A percentile compares a stretch with the other conserved stretches of the same genome.
Conservation (phyloP, 1,140 invertebrate species). For the Drosophila littoralis region DNA sequence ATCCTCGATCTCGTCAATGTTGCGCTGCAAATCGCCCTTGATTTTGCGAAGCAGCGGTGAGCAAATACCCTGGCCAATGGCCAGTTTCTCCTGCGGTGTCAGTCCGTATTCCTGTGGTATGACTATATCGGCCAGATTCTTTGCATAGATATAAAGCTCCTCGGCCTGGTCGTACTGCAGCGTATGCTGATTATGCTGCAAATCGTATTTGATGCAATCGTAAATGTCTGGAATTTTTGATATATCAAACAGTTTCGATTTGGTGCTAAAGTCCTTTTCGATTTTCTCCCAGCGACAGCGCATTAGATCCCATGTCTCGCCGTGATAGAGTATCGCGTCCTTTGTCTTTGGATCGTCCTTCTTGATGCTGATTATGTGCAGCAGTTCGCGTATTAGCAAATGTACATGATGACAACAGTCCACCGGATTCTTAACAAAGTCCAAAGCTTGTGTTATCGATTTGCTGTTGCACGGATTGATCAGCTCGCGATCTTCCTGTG, state of each 20-base stretch:
- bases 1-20: slow-evolving; percentile 94
- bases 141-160: slow-evolving; percentile 97
- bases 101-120: slow-evolving; percentile 99
- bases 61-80: slow-evolving; percentile 98
- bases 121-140: slow-evolving; percentile 98
- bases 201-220: slow-evolving; percentile 99
- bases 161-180: slow-evolving; percentile 97
- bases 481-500: slow-evolving; percentile 89
- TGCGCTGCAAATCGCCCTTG: slow-evolving; percentile 96
- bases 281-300: slow-evolving; percentile 99
- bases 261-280: slow-evolving; percentile 98
- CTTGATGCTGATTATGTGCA: slow-evolving; percentile 93
- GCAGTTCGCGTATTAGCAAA: slow-evolving; percentile 92
- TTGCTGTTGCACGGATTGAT: slow-evolving; percentile 95
- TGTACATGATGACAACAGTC: slow-evolving; percentile 96
- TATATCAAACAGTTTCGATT: slow-evolving; percentile 96
- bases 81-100: slow-evolving; percentile 97
- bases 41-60: slow-evolving; percentile 98
- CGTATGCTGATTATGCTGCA: slow-evolving; percentile 98
- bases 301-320: slow-evolving; percentile 99
- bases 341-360: slow-evolving; percentile 95
- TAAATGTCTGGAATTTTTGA: slow-evolving; percentile 99
- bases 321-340: slow-evolving; percentile 97
- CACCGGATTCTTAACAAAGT: slow-evolving; percentile 98
- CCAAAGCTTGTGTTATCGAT: slow-evolving; percentile 94